These are phyloP conservation scores for Anabas testudineus DNA, from an alignment of 2,797 vertebrate genomes.

Conservation along the genomic window DNA sequence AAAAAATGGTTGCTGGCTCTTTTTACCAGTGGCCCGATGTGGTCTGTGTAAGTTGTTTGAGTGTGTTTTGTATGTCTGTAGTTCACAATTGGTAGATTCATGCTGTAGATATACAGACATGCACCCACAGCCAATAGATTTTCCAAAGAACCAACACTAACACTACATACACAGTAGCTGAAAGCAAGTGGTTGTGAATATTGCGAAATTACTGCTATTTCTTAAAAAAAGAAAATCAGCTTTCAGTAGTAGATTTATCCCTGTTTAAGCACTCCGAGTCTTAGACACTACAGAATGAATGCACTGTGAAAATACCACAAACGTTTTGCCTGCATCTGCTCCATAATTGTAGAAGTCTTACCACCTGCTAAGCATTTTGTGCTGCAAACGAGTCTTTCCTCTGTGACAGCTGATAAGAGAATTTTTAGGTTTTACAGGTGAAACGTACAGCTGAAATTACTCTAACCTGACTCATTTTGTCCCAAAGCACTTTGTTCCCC, in stretches of 20 bases:
- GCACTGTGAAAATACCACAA: conserved; percentile 78
- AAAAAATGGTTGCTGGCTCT: conserved; percentile 60
- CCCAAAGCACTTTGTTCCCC: conserved; percentile 89
- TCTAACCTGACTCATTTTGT: conserved; percentile 77
- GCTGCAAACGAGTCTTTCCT: conserved; percentile 51
- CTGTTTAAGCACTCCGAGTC: conserved; percentile 72
- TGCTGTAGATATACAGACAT: conserved; percentile 73
- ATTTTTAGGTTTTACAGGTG: conserved; percentile 50
- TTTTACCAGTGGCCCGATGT: conserved; percentile 66
- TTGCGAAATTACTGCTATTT: conserved; percentile 46
- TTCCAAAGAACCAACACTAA: conserved; percentile 83
- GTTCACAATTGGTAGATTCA: conserved; percentile 67
- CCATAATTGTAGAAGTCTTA: conserved; percentile 36
- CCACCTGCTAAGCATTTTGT: conserved; percentile 44
- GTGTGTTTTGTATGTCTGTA: conserved; percentile 72
- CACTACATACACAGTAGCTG: conserved; percentile 59
- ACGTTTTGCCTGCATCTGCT: conserved; percentile 50
- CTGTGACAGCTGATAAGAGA: conserved; percentile 44
- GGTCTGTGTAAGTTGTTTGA: conserved; percentile 72
- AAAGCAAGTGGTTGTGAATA: conserved; percentile 52
- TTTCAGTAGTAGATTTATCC: conserved; percentile 64
- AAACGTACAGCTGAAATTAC: conserved; percentile 70
- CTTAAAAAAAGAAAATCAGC: conserved; percentile 46
- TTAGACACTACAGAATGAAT: conserved; percentile 70
- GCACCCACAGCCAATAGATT: conserved; percentile 76